Percentiles rank a stretch among this genome's conserved stretches.
Evolutionary conservation across 2,113 vertebrate genomes (phyloP).

Genomic region (Notothenia rossii): DNA sequence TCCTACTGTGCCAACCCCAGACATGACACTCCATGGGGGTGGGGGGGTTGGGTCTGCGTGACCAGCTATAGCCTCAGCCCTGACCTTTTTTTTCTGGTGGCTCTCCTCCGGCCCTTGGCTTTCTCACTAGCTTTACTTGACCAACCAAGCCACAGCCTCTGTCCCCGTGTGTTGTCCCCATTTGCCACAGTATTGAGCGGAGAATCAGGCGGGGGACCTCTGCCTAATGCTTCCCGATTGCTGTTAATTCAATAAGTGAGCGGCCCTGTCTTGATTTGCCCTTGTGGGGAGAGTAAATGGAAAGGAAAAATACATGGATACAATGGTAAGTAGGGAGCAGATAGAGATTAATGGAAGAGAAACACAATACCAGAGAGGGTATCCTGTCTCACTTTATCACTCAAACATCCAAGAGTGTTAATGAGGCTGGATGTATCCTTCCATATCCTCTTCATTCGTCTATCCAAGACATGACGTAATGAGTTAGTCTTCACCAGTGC

Average conservation of each 20-base stretch:
- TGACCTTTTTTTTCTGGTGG: slow-evolving; percentile 36
- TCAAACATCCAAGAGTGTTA: slow-evolving; percentile 6
- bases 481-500: not conserved
- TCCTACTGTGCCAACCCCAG: slow-evolving; percentile 16
- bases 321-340: slow-evolving; percentile 41
- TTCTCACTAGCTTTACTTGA: slow-evolving; percentile 41
- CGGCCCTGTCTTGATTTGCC: slow-evolving; percentile 62
- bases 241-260: slow-evolving; percentile 81
- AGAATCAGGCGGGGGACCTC: slow-evolving; percentile 67
- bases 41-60: slow-evolving; percentile 43
- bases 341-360: slow-evolving; percentile 30
- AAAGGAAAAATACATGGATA: slow-evolving; percentile 62
- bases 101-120: slow-evolving; percentile 14
- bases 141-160: slow-evolving; percentile 51
- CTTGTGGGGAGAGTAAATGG: slow-evolving; percentile 63
- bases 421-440: slow-evolving; percentile 21
- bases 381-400: slow-evolving; percentile 35
- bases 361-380: slow-evolving; percentile 27
- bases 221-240: slow-evolving; percentile 77
- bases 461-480: not conserved
- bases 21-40: slow-evolving; percentile 21
- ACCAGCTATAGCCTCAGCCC: slow-evolving; percentile 53
- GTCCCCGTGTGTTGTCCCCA: slow-evolving; percentile 47
- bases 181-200: slow-evolving; percentile 66
- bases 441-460: not conserved